phyloP scores from a whole-genome alignment of 2,797 vertebrate genomes.

The Sebastes wilsoni region DNA sequence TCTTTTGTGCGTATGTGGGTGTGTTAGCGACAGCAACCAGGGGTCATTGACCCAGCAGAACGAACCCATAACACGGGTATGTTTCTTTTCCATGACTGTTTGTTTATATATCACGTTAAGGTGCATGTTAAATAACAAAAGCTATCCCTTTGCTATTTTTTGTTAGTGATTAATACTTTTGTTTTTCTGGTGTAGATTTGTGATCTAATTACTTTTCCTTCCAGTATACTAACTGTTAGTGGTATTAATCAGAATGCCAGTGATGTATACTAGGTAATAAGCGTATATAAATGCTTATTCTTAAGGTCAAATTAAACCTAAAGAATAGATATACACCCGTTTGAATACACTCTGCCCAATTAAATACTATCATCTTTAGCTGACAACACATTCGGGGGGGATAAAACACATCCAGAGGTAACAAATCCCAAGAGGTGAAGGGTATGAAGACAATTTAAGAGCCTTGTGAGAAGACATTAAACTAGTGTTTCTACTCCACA shows the following conservation, averaged over 20 bases:
- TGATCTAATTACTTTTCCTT: background rate
- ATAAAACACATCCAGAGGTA: background rate
- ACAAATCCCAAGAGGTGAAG: background rate
- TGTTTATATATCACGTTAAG: conserved; percentile 21
- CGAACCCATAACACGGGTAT: conserved; percentile 32
- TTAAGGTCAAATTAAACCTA: background rate
- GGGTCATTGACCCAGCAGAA: conserved; percentile 38
- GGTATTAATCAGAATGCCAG: conserved; percentile 7
- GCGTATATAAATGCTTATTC: background rate
- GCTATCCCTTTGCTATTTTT: background rate
- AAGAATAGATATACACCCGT: background rate
- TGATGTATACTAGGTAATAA: background rate
- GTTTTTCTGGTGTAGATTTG: background rate
- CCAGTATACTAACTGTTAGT: conserved; percentile 10
- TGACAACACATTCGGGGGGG: background rate
- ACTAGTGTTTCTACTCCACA: conserved; percentile 15
- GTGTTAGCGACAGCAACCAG: conserved; percentile 15
- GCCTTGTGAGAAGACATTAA: conserved; percentile 27
- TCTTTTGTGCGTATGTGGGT: conserved; percentile 15
- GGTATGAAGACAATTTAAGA: conserved; percentile 13
- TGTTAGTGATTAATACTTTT: conserved; percentile 11
- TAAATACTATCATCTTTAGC: background rate
- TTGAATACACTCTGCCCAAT: background rate
- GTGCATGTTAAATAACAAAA: background rate
- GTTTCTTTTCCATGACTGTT: conserved; percentile 29